A percentile compares a stretch with the other conserved stretches of the same genome.
These are phyloP conservation scores for Heterotis niloticus DNA, from an alignment of 2,113 vertebrate species.

Conservation along the genomic window DNA sequence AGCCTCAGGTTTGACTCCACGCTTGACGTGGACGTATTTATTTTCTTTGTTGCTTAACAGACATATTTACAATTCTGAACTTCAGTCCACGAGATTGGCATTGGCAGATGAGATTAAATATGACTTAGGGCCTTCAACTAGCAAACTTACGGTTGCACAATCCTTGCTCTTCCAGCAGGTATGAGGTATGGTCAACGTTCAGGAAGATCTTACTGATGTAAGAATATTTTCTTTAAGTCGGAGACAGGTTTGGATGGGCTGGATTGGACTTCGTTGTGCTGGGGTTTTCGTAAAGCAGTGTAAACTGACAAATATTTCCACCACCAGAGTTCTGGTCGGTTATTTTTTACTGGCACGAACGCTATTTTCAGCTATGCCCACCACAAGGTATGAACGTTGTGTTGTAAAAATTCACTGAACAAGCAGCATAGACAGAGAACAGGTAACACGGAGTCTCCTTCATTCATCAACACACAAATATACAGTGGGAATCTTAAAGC, in stretches of 20 bases:
- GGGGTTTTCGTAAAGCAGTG: background rate
- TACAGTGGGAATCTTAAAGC: too few relatives aligned
- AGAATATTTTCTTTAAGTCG: background rate
- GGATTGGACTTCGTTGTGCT: background rate
- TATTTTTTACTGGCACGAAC: background rate
- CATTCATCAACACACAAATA: too few relatives aligned
- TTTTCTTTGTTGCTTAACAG: background rate
- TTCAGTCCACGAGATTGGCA: conserved; percentile 3
- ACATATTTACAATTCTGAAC: background rate
- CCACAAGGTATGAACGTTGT: too few relatives aligned
- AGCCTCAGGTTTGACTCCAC: background rate
- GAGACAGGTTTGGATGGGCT: background rate
- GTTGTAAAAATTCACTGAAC: background rate
- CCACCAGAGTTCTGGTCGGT: background rate
- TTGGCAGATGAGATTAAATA: conserved; percentile 1
- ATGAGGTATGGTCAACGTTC: background rate
- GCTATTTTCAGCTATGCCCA: too few relatives aligned
- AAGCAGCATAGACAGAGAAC: background rate
- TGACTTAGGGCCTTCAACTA: background rate
- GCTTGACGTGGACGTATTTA: background rate
- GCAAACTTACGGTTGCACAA: background rate
- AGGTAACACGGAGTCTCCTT: background rate
- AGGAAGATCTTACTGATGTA: too few relatives aligned
- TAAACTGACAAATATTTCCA: background rate
- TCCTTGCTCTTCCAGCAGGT: background rate